Conservation (phyloP, 2,888 invertebrate species). For the Pollenia amentaria region DNA sequence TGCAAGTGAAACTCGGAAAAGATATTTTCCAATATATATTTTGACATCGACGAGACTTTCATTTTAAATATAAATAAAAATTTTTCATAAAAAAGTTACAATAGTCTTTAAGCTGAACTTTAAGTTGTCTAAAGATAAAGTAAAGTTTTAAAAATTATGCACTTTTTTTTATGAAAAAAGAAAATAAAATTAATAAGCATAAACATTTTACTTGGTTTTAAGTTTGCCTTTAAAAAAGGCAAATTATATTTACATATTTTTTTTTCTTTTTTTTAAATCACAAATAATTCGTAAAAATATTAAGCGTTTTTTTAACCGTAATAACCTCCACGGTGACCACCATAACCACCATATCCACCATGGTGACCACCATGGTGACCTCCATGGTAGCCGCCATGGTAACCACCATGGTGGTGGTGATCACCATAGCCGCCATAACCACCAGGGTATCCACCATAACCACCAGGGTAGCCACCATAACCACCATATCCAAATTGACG, state of each 20-base stretch:
- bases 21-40: no score
- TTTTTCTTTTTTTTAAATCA: conserved; percentile 15
- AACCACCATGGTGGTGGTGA: conserved; percentile 1
- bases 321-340: conserved; percentile 48
- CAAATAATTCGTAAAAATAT: conserved; percentile 33
- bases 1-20: no score
- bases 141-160: no score
- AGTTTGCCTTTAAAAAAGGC: conserved; percentile 3
- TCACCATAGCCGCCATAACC: conserved; percentile 63
- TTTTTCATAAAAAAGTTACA: no score
- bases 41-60: no score
- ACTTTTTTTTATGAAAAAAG: no score
- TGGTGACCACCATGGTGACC: conserved; percentile 41
- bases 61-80: no score
- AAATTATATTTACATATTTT: conserved; percentile 25
- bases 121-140: no score
- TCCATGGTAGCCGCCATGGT: conserved; percentile 62
- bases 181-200: no score
- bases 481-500: conserved; percentile 75
- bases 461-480: conserved; percentile 63
- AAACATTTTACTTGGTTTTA: not conserved
- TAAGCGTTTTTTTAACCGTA: conserved; percentile 47
- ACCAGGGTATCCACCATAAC: conserved; percentile 57
- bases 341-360: conserved; percentile 63
- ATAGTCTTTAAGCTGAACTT: no score